These are phyloP conservation scores for Volucella zonaria DNA, from an alignment of 2,888 invertebrate species.

Conservation along the genomic window DNA sequence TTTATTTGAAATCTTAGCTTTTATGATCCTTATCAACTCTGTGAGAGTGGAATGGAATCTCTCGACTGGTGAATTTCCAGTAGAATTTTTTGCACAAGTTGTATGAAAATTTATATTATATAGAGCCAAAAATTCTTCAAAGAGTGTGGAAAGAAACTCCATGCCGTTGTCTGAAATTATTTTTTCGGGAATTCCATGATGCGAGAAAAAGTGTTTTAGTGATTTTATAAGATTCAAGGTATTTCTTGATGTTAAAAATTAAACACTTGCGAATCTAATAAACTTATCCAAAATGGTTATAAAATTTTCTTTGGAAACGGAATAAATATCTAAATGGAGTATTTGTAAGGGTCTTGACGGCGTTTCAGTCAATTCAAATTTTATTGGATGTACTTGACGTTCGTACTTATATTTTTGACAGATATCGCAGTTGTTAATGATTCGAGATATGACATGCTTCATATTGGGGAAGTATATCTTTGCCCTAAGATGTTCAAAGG, in stretches of 20 bases:
- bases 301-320: conserved; percentile 19
- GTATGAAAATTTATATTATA: conserved; percentile 42
- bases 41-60: conserved; percentile 55
- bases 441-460: conserved; percentile 7
- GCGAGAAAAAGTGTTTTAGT: conserved; percentile 41
- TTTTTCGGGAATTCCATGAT: conserved; percentile 44
- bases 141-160: conserved; percentile 45
- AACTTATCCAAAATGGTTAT: conserved; percentile 20
- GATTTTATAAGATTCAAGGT: conserved; percentile 50
- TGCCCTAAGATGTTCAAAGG: neutral
- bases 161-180: conserved; percentile 33
- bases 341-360: conserved; percentile 32
- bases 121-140: conserved; percentile 26
- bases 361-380: conserved; percentile 23
- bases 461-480: conserved; percentile 8
- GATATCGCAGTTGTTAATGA: conserved; percentile 6
- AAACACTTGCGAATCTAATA: conserved; percentile 24
- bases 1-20: conserved; percentile 19
- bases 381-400: neutral
- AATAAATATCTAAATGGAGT: conserved; percentile 42
- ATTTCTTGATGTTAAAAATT: conserved; percentile 37
- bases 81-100: conserved; percentile 45
- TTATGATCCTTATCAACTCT: conserved; percentile 41
- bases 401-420: conserved; percentile 1
- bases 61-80: conserved; percentile 56